Evolutionary conservation across 2,797 vertebrate genomes (phyloP), one percentile per base, ranked within the genome.

Genomic region (Rhinella marina): DNA sequence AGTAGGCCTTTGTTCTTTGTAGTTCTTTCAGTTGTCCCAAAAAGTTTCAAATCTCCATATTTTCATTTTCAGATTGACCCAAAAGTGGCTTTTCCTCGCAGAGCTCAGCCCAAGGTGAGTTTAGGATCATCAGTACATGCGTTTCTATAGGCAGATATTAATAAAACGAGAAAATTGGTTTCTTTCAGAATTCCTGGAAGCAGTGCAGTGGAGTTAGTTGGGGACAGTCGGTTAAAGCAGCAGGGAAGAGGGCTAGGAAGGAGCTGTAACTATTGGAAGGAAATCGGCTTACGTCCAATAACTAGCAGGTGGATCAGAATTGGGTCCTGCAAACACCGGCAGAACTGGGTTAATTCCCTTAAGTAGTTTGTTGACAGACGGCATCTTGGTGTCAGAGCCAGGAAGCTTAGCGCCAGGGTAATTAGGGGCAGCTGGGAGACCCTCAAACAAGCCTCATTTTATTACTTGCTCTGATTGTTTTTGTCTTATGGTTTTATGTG

Each of bases 31-130:
- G 11, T 57, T 84, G 13, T 59, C 12, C 62, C 41, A 41, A 41
- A 32, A 86, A 56, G 54, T 32, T 27, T 81, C 41, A 81, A 9
- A 73, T 32, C 50, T 29, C n/a, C 50, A 48, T 81, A 54, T 93
- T 89, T 80, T 93, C 90, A 93, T 92, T 94, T 91, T 92, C 96
- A 99, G 98, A 99, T 99, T 88, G 98, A 99, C 89, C 98, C 98
- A 41, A 99, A 99, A 95, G 98, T 99, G 91, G 98, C 98, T 0
- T 99, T 99, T 92, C 98, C 98, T 87, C 97, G 98, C 88, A 93
- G 98, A 96, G 98, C 98, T 92, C 98, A 99, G 93, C 98, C 98
- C 90, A 99, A 99, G 97, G 98, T 99, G 95, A 94, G 97, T 93
- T 27, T 48, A 25, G 50, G 21, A 25, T 61, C 25, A 23, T 25